Evolutionary conservation across 2,113 vertebrate genomes (phyloP), one percentile per base, ranked within the genome.

Genomic region (Myanophis thanlyinensis): DNA sequence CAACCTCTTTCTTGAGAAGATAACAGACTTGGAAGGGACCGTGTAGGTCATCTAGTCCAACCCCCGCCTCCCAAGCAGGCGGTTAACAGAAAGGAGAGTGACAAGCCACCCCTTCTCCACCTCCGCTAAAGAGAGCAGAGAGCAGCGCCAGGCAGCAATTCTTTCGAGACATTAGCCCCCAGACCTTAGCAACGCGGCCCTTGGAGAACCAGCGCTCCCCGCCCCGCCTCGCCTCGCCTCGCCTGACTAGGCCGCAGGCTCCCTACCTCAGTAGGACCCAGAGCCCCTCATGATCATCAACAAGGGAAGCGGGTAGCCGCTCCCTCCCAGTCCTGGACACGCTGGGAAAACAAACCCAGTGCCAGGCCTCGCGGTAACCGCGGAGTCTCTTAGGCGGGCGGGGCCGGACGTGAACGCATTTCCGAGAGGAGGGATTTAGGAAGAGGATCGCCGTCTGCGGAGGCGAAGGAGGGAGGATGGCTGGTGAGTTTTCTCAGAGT

Each of bases 391-490:
- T 0, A 4, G 85, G n/a, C 51, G 93, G 96, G 95, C 93, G 95
- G 95, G 89, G 91, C 95, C 95, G 95, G 96, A 96, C 93, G 94
- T 96, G 96, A 96, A 92, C 91, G 86, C 93, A 96, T 80, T 96
- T 96, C 96, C 95, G 95, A 56, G 90, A 85, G 89, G 94, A 47
- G 67, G 7, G 49, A 89, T 80, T 13, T 47, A 25, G 18, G 56
- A 59, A 35, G 18, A 89, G 35, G 7, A 46, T 8, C 22, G 23
- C 49, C 9, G 49, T 7, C 3, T 30, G 27, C 22, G 23, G 46
- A 85, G 85, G 84, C 25, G 23, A 59, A 27, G 23, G 4, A 51
- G 47, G 27, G 12, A 27, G 9, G 7, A 80, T 80, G 73, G 35
- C 73, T 0, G 73, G 73, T 80, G 35, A 80, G 73, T 44, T 80